A percentile compares a stretch with the other conserved stretches of the same genome.
phyloP scores from a whole-genome alignment of 2,797 vertebrate genomes.

The Catharus ustulatus region DNA sequence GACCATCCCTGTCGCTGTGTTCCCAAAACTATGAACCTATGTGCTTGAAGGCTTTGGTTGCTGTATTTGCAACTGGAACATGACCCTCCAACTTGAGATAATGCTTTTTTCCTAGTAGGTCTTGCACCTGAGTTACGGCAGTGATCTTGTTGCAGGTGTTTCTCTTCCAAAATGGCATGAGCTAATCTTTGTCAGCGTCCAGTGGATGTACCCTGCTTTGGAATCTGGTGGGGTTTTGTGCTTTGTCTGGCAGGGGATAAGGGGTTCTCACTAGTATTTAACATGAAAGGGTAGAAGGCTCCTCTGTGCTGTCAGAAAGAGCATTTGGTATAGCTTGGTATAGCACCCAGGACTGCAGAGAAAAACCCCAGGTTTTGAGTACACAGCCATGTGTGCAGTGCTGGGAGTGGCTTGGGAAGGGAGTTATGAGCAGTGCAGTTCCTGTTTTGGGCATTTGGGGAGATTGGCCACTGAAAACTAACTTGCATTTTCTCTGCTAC shows the following conservation, averaged over 20 bases:
- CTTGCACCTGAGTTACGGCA: neutral
- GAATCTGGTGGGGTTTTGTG: neutral
- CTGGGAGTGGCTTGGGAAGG: neutral
- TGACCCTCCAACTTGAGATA: rapidly evolving
- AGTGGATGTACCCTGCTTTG: neutral
- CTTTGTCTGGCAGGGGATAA: neutral
- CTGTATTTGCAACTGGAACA: neutral
- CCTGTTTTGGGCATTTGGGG: neutral
- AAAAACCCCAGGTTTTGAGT: rapidly evolving
- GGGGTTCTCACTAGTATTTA: neutral
- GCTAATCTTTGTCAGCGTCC: neutral
- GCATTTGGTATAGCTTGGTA: neutral
- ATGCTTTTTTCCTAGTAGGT: neutral
- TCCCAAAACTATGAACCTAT: neutral
- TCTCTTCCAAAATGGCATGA: neutral
- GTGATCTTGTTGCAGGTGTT: neutral
- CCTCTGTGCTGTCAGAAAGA: neutral
- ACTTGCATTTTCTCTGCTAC: neutral
- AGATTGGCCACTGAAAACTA: neutral
- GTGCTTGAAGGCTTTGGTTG: neutral
- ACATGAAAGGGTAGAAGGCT: neutral
- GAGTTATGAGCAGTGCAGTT: rapidly evolving
- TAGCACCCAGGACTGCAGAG: neutral
- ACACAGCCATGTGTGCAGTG: rapidly evolving
- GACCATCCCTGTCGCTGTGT: neutral